These are phyloP conservation scores for Narcine bancroftii DNA, from an alignment of 2,113 vertebrate species.

Conservation along the genomic window DNA sequence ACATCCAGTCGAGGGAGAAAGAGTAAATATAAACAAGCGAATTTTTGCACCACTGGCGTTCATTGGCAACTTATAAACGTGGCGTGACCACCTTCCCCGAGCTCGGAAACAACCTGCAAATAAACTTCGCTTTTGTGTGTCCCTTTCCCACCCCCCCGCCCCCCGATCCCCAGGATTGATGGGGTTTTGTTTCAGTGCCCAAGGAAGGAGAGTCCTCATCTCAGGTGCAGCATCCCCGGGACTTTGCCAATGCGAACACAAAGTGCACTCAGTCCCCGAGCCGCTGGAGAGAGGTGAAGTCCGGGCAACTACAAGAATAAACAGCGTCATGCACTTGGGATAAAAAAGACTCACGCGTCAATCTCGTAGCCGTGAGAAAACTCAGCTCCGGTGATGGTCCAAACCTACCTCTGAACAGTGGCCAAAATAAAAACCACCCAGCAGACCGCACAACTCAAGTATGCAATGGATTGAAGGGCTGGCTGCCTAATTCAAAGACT, in stretches of 20 bases:
- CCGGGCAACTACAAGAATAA: background rate
- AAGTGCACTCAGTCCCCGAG: background rate
- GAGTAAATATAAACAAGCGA: background rate
- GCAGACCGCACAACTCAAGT: constrained; percentile 27
- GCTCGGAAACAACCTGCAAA: too few relatives aligned
- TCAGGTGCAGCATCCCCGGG: background rate
- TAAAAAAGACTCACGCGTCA: constrained; percentile 8
- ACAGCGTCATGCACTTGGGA: constrained; percentile 3
- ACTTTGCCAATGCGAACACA: background rate
- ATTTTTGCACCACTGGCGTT: too few relatives aligned
- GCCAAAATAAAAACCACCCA: constrained; percentile 20
- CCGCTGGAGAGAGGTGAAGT: background rate
- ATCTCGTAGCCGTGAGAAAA: background rate
- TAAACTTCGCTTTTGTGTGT: too few relatives aligned
- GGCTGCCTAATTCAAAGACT: background rate
- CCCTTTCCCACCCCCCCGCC: too few relatives aligned
- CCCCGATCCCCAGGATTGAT: too few relatives aligned
- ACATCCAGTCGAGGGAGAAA: background rate
- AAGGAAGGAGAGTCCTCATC: background rate
- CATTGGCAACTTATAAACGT: background rate
- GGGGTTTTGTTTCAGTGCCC: background rate
- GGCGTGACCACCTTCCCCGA: background rate
- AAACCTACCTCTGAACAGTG: constrained; percentile 35
- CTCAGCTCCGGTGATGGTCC: background rate
- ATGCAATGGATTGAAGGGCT: constrained; percentile 31